A percentile compares a stretch with the other conserved stretches of the same genome.
Evolutionary conservation across 1,140 invertebrate genomes (phyloP).

Genomic region (Cydia pomonella): DNA sequence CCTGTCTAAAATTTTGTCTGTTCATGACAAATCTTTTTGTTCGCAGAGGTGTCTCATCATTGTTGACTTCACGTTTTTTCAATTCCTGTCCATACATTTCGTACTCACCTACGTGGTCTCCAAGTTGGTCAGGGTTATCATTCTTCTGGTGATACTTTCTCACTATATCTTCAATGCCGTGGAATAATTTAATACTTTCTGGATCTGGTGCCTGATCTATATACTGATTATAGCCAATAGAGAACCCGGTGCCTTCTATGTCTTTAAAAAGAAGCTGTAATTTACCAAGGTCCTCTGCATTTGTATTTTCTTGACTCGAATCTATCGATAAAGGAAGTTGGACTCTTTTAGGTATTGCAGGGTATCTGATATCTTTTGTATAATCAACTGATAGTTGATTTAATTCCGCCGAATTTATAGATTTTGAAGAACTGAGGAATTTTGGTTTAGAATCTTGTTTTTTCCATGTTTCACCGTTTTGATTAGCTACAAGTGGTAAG

Average conservation of each 20-base stretch:
- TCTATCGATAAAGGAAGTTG: conserved; percentile 61
- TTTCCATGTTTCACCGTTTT: conserved; percentile 51
- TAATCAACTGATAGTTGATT: conserved; percentile 55
- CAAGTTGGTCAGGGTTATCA: conserved; percentile 40
- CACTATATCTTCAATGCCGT: conserved; percentile 62
- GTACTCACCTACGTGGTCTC: conserved; percentile 30
- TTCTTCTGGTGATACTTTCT: conserved; percentile 60
- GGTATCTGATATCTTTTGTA: conserved; percentile 48
- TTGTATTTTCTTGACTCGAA: conserved; percentile 36
- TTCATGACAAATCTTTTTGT: conserved; percentile 8
- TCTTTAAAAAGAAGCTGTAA: conserved; percentile 63
- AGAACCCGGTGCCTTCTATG: conserved; percentile 65
- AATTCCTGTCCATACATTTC: conserved; percentile 42
- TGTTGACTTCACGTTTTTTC: conserved; percentile 40
- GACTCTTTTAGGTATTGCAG: conserved; percentile 60
- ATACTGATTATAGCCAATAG: conserved; percentile 69
- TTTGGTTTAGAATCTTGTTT: conserved; percentile 44
- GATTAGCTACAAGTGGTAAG: conserved; percentile 46
- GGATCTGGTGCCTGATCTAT: conserved; percentile 62
- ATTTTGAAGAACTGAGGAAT: conserved; percentile 55
- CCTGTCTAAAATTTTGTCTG: conserved; percentile 36
- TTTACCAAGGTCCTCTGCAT: conserved; percentile 44
- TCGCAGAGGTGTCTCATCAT: not conserved
- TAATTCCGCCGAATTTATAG: conserved; percentile 65
- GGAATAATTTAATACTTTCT: conserved; percentile 64